A percentile compares a stretch with the other conserved stretches of the same genome.
These are phyloP conservation scores for Oenanthe oenanthe DNA, from an alignment of 2,113 vertebrate species.

Conservation along the genomic window DNA sequence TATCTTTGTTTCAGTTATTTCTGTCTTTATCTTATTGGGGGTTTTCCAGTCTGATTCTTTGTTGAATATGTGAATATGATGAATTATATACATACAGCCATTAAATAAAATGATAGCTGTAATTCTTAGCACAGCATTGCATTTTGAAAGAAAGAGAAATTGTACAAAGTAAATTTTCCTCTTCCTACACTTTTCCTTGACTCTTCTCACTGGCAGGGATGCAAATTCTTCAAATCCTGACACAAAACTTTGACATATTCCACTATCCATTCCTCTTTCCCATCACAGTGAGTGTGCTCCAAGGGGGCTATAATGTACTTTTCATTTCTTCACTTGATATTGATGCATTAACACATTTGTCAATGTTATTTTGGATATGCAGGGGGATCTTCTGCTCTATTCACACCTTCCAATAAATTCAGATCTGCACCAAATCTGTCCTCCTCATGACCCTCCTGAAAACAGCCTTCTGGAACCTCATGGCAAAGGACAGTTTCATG, in stretches of 20 bases:
- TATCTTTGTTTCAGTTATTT: neutral
- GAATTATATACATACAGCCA: neutral
- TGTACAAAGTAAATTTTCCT: neutral
- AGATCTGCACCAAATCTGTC: neutral
- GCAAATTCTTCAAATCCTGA: neutral
- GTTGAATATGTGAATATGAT: neutral
- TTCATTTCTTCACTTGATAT: neutral
- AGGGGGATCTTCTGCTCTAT: neutral
- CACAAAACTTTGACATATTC: neutral
- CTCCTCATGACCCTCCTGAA: accelerated
- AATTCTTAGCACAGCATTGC: neutral
- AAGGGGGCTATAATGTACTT: neutral
- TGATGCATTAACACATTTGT: neutral
- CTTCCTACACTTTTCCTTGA: neutral
- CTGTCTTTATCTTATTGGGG: neutral
- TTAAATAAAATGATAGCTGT: neutral
- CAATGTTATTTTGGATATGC: neutral
- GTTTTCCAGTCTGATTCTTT: neutral
- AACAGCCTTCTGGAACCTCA: neutral
- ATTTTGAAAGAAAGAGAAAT: neutral
- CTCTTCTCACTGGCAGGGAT: neutral
- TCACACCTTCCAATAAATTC: neutral
- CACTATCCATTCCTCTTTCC: neutral
- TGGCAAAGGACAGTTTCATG: neutral
- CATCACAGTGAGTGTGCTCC: neutral